Evolutionary conservation across 2,797 vertebrate genomes (phyloP).

Genomic region (Mergus octosetaceus): DNA sequence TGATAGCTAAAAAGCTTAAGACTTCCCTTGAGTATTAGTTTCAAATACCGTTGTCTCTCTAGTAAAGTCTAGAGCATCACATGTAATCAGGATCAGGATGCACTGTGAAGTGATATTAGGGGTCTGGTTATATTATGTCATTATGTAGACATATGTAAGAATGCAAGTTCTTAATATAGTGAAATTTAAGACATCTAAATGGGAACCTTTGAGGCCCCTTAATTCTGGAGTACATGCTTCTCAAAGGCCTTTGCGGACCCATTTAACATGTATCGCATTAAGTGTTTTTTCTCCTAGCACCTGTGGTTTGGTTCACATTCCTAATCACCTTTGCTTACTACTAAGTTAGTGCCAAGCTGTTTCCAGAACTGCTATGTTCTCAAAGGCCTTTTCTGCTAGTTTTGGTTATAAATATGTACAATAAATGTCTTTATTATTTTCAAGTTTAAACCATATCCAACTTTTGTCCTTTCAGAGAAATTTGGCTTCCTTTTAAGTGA

Average conservation of each 20-base stretch:
- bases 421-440: neutral
- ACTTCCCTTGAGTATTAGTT: constrained; percentile 22
- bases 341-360: neutral
- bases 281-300: constrained; percentile 15
- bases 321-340: constrained; percentile 13
- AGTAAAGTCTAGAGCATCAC: neutral
- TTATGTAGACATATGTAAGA: neutral
- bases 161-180: neutral
- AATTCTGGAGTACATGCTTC: constrained; percentile 33
- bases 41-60: constrained; percentile 22
- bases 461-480: neutral
- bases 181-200: constrained; percentile 59
- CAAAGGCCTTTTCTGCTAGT: neutral
- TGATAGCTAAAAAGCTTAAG: constrained; percentile 37
- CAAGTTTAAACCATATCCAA: neutral
- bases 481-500: neutral
- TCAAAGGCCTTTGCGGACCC: constrained; percentile 35
- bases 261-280: constrained; percentile 17
- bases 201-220: constrained; percentile 33
- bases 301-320: constrained; percentile 43
- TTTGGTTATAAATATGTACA: neutral
- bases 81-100: constrained; percentile 31
- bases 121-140: constrained; percentile 31
- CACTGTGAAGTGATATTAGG: neutral
- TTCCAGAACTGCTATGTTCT: constrained; percentile 7